Conservation (phyloP, 2,797 vertebrate genomes). For the Eidolon dupreanum region DNA sequence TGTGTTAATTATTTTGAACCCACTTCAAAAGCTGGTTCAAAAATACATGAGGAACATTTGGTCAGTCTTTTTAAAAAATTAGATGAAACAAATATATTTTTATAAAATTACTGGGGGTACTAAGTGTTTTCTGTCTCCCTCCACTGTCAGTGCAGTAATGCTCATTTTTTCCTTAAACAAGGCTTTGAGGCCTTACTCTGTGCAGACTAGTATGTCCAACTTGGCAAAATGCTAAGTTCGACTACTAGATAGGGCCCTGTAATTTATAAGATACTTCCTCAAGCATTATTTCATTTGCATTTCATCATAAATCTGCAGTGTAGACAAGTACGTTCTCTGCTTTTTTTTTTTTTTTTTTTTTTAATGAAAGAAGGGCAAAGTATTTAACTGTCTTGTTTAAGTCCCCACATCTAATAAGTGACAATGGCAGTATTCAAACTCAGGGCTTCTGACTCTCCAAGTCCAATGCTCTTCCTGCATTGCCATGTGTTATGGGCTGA, state of each 20-base stretch:
- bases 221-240: not conserved
- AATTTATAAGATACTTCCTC: not conserved
- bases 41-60: not conserved
- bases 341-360: not conserved
- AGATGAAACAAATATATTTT: not conserved
- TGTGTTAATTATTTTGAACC: not conserved
- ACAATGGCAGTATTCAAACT: not conserved
- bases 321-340: not conserved
- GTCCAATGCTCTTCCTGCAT: not conserved
- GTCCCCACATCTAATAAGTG: not conserved
- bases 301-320: not conserved
- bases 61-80: not conserved
- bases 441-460: not conserved
- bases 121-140: not conserved
- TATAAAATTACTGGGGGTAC: not conserved
- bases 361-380: not conserved
- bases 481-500: not conserved
- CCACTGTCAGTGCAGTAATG: no score
- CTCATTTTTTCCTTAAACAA: not conserved
- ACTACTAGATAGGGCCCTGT: not conserved
- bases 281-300: not conserved
- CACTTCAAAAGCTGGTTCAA: not conserved
- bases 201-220: fast-evolving
- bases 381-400: not conserved
- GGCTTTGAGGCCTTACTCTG: not conserved